phyloP scores from a whole-genome alignment of 2,113 vertebrate species.

The Hylia prasina region DNA sequence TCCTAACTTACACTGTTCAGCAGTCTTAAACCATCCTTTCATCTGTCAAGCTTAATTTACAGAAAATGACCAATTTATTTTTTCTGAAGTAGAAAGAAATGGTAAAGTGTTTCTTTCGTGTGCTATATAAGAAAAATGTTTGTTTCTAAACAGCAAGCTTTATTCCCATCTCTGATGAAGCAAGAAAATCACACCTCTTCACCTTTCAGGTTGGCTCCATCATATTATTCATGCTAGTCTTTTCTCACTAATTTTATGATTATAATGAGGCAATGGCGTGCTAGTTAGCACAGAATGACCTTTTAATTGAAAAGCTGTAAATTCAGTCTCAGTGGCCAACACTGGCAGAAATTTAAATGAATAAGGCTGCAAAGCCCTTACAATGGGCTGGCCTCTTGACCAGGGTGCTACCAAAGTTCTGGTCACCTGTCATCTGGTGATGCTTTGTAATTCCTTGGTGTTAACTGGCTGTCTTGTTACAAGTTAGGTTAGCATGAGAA shows the following conservation, averaged over 20 bases:
- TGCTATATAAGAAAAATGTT: not conserved
- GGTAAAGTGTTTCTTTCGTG: not conserved
- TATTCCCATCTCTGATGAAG: constrained; percentile 19
- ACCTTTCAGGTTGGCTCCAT: constrained; percentile 42
- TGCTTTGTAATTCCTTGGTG: constrained; percentile 7
- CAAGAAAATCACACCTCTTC: constrained; percentile 46
- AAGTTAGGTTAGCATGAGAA: not conserved
- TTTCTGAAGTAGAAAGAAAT: not conserved
- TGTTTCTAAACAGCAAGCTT: constrained; percentile 20
- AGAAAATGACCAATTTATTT: not conserved
- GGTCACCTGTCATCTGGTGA: constrained; percentile 31
- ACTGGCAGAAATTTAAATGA: constrained; percentile 75
- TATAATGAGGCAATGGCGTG: constrained; percentile 75
- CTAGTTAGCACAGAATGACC: constrained; percentile 76
- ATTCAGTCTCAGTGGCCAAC: constrained; percentile 69
- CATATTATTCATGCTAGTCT: constrained; percentile 68
- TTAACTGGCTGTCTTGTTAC: constrained; percentile 51
- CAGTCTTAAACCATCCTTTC: not conserved
- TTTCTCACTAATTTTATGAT: constrained; percentile 76
- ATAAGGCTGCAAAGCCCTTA: constrained; percentile 53
- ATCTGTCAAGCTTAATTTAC: not conserved
- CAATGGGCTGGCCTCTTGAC: constrained; percentile 58
- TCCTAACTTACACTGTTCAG: not conserved
- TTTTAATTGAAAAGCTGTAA: constrained; percentile 81
- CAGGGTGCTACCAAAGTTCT: constrained; percentile 28